These are phyloP conservation scores for Epinephelus cyanopodus DNA, from an alignment of 2,113 vertebrate species.

Conservation along the genomic window DNA sequence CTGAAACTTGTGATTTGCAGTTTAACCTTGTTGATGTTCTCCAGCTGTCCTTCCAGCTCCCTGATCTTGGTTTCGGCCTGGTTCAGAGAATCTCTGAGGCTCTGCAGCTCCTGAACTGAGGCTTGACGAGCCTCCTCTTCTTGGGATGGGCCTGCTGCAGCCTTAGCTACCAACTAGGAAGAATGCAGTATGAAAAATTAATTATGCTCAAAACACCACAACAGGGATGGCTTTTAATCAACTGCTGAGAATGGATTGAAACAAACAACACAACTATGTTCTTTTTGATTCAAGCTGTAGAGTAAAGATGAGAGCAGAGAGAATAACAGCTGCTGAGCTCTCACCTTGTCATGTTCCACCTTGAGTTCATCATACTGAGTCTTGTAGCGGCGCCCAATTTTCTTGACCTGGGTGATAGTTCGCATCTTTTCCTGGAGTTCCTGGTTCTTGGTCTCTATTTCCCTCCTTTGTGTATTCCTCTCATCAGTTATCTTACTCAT, in stretches of 20 bases:
- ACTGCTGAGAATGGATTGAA: accelerated
- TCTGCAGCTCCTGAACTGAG: constrained; percentile 92
- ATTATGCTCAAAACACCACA: background rate
- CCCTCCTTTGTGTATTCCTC: constrained; percentile 89
- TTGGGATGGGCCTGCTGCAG: constrained; percentile 85
- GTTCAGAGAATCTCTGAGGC: constrained; percentile 87
- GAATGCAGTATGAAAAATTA: background rate
- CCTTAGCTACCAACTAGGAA: constrained; percentile 87
- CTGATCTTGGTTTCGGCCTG: constrained; percentile 89
- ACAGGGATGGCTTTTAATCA: background rate
- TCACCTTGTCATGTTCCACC: constrained; percentile 92
- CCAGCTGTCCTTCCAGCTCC: constrained; percentile 89
- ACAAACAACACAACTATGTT: background rate
- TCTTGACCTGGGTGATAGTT: constrained; percentile 97
- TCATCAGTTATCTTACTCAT: constrained; percentile 87
- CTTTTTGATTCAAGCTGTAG: background rate
- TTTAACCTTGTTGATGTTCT: constrained; percentile 90
- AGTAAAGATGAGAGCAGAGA: background rate
- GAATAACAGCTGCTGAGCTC: background rate
- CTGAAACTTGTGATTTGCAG: background rate
- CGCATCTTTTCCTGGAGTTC: constrained; percentile 93
- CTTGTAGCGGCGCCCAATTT: constrained; percentile 96
- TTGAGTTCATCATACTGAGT: constrained; percentile 98
- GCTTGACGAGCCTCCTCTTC: constrained; percentile 90
- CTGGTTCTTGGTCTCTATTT: constrained; percentile 87